Evolutionary conservation across 1,140 invertebrate genomes (phyloP).

Genomic region (Psilanteris sp.): DNA sequence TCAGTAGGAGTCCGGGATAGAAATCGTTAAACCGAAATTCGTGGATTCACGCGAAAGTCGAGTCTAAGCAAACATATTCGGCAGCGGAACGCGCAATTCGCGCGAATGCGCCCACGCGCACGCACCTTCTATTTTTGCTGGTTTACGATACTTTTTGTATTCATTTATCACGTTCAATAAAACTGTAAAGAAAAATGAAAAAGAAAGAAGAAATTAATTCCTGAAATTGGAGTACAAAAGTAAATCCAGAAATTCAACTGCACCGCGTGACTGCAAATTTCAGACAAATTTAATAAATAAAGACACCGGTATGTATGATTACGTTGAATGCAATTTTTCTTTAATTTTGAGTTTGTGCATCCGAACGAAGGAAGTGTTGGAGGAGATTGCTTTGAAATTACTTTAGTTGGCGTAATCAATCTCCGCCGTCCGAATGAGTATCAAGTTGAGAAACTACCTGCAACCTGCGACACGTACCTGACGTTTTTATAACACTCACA

Average conservation of each 20-base stretch:
- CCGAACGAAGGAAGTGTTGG: slow-evolving; percentile 70
- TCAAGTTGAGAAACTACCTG: slow-evolving; percentile 38
- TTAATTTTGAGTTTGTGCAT: slow-evolving; percentile 60
- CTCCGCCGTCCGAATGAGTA: slow-evolving; percentile 68
- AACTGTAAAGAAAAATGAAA: too few species aligned
- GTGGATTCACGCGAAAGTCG: slow-evolving; percentile 64
- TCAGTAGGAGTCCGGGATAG: slow-evolving; percentile 59
- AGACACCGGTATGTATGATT: slow-evolving; percentile 36
- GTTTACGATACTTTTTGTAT: not conserved
- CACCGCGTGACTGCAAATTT: too few species aligned
- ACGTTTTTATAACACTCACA: slow-evolving; percentile 27
- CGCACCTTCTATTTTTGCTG: slow-evolving; percentile 18
- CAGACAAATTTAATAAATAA: slow-evolving; percentile 30
- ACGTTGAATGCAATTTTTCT: slow-evolving; percentile 58
- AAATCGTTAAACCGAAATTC: slow-evolving; percentile 67
- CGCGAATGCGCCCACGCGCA: slow-evolving; percentile 9
- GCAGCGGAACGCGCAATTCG: slow-evolving; percentile 16
- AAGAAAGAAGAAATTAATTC: not conserved
- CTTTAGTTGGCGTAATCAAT: slow-evolving; percentile 75
- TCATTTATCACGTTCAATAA: not conserved
- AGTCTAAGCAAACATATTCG: slow-evolving; percentile 58
- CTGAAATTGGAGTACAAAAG: not conserved
- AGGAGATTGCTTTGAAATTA: slow-evolving; percentile 76
- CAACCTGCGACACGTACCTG: slow-evolving; percentile 26
- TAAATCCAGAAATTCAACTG: not conserved